These are phyloP conservation scores for Danaus melanippus DNA, from an alignment of 1,140 invertebrate species.

Conservation along the genomic window DNA sequence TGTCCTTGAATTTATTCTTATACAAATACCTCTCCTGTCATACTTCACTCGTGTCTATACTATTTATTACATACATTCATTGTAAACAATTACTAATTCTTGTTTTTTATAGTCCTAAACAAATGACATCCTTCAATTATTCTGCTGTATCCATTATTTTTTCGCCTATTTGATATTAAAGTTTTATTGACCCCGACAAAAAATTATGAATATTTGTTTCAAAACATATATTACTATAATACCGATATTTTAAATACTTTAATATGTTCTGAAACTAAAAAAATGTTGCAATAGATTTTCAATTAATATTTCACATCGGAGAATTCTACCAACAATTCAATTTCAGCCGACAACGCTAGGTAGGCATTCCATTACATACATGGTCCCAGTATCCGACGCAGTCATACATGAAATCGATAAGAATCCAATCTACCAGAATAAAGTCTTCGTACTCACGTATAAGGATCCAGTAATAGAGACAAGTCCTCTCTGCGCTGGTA, in stretches of 20 bases:
- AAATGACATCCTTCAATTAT: not conserved
- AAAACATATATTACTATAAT: too few relatives aligned
- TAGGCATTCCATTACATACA: conserved; percentile 35
- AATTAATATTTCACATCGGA: too few relatives aligned
- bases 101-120: too few relatives aligned
- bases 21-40: too few relatives aligned
- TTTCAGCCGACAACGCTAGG: conserved; percentile 35
- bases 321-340: not conserved
- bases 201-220: too few relatives aligned
- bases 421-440: conserved; percentile 53
- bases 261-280: too few relatives aligned
- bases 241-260: too few relatives aligned
- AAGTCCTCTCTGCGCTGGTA: conserved; percentile 44
- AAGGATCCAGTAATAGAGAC: conserved; percentile 37
- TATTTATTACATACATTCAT: too few relatives aligned
- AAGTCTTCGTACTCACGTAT: conserved; percentile 34
- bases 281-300: too few relatives aligned
- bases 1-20: not conserved
- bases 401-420: conserved; percentile 47
- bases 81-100: too few relatives aligned
- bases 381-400: conserved; percentile 55
- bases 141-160: conserved; percentile 3
- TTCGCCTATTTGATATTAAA: not conserved
- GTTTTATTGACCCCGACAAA: not conserved
- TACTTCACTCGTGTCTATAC: too few relatives aligned